phyloP scores from a whole-genome alignment of 2,113 vertebrate genomes.

The Oncorhynchus nerka region DNA sequence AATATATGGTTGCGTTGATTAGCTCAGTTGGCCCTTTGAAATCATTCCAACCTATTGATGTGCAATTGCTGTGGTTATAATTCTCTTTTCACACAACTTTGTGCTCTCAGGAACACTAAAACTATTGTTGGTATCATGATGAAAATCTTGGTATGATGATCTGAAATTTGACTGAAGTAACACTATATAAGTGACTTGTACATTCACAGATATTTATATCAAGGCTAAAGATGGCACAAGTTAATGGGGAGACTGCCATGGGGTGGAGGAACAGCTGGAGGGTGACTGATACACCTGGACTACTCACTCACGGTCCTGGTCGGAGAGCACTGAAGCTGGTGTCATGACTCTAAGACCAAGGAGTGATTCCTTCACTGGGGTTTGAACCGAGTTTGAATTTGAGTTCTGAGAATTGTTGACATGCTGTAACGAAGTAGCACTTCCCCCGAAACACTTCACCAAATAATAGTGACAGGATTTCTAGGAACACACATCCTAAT shows the following conservation, averaged over 20 bases:
- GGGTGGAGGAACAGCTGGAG: conserved; percentile 28
- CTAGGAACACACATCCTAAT: too few species aligned
- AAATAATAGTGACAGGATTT: too few species aligned
- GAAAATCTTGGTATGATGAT: too few species aligned
- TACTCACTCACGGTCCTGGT: conserved; percentile 52
- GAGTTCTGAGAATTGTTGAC: background rate
- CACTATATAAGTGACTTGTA: conserved; percentile 30
- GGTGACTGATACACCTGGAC: conserved; percentile 52
- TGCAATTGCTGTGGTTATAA: too few species aligned
- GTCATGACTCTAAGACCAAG: background rate
- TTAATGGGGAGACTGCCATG: conserved; percentile 22
- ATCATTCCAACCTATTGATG: too few species aligned
- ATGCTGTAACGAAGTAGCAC: too few species aligned
- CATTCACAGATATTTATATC: conserved; percentile 68
- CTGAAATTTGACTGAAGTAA: conserved; percentile 6
- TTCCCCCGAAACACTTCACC: too few species aligned
- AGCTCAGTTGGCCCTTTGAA: too few species aligned
- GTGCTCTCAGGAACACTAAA: too few species aligned
- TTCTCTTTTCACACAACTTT: too few species aligned
- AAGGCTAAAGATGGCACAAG: conserved; percentile 68
- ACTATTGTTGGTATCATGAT: too few species aligned
- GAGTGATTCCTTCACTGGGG: background rate
- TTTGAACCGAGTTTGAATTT: background rate
- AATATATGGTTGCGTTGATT: too few species aligned
- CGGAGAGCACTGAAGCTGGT: background rate